phyloP scores from a whole-genome alignment of 2,113 vertebrate species.

The Odocoileus hemionus region DNA sequence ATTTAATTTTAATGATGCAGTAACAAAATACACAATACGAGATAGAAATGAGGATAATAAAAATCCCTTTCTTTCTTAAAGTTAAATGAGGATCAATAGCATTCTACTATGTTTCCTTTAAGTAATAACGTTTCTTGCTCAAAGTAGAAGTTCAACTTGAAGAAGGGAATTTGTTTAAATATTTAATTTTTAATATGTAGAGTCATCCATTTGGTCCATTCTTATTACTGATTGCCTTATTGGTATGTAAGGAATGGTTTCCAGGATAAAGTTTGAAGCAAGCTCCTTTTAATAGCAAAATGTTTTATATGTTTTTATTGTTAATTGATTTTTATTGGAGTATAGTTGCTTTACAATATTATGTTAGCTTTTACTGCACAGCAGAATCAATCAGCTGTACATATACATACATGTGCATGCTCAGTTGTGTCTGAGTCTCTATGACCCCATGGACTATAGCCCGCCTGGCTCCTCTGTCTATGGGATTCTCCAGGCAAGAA shows the following conservation, averaged over 20 bases:
- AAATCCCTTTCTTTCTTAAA: constrained; percentile 28
- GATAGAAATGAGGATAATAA: neutral
- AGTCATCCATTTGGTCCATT: neutral
- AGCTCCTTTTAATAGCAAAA: neutral
- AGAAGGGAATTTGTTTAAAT: neutral
- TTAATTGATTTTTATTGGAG: neutral
- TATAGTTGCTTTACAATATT: neutral
- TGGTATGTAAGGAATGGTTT: neutral
- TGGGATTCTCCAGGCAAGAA: neutral
- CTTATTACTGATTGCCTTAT: neutral
- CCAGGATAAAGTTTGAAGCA: neutral
- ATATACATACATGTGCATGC: neutral
- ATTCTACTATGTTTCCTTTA: neutral
- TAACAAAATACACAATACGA: constrained; percentile 6
- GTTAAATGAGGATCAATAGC: constrained; percentile 25
- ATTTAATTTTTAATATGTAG: neutral
- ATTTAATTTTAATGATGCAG: constrained; percentile 20
- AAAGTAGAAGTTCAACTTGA: neutral
- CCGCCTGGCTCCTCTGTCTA: neutral
- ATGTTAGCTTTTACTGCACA: neutral
- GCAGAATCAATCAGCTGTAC: neutral
- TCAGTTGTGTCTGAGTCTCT: neutral
- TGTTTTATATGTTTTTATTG: neutral
- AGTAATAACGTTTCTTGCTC: neutral
- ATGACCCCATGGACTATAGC: neutral